Base-by-base conservation (phyloP, 2,113 vertebrate species). In the Cepphus grylle region DNA sequence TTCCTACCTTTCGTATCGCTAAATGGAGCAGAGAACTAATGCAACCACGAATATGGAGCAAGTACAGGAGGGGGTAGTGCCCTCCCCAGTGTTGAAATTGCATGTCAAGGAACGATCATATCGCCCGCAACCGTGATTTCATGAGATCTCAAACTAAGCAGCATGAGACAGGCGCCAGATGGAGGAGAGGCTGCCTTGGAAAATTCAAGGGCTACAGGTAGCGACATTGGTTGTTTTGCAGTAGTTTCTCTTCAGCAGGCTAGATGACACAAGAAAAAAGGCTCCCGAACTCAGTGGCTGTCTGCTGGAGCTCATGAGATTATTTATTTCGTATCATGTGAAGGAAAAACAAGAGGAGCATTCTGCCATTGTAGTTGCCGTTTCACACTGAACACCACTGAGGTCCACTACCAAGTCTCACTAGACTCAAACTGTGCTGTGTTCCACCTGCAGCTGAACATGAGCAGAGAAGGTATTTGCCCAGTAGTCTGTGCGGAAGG, bases 1-100 rank as follows among this genome's bases (percentile, higher is more conserved):
- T 90, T 71, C 76, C 94, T 94, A 91, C 81, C 70, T 93, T 92
- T 96, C 91, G 84, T 65, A 74, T 77, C 15, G 23, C 74, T 91
- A 93, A 88, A 95, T 80, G 70, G 67, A 88, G 50, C 42, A 93
- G 91, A 94, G 87, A 94, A 71, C 69, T 52, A 58, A 91, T 6
- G 9, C 53, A 90, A 53, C 29, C 78, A 70, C 79, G 78, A 93
- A 88, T 50, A 66, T 12, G 36, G 73, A 97, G 47, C 62, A 90
- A 86, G 50, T 70, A 82, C 38, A 80, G 62, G 61, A 92, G 76
- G n/a, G 47, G 74, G 56, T 26, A 67, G 66, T 53, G 53, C 55
- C 78, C 59, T 96, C 71, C 49, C 55, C 66, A 6, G 29, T 34
- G 53, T 42, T 80, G 67, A 72, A 86, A 56, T 27, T 94, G 67